Evolutionary conservation across 2,888 invertebrate species (phyloP).

Genomic region (Ischnus inquisitorius): DNA sequence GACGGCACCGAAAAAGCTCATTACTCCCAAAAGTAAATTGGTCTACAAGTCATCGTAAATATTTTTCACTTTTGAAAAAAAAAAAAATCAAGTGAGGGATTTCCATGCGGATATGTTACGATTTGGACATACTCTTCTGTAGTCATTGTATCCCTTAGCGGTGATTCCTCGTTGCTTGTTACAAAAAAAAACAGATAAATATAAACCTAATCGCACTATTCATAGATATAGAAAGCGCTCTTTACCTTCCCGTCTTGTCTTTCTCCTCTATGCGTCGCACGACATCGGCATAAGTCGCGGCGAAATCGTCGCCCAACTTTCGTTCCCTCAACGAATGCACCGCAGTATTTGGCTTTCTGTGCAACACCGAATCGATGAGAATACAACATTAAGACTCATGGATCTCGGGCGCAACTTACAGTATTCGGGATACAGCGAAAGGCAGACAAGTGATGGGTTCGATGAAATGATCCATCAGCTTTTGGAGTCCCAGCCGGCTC

Average conservation of each 20-base stretch:
- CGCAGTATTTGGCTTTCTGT: slow-evolving; percentile 76
- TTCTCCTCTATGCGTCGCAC: slow-evolving; percentile 88
- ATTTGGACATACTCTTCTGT: slow-evolving; percentile 57
- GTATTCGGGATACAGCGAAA: slow-evolving; percentile 80
- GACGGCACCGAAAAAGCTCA: neutral
- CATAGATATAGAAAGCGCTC: neutral
- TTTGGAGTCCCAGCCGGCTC: slow-evolving; percentile 88
- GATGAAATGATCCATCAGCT: slow-evolving; percentile 90
- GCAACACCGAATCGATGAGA: neutral
- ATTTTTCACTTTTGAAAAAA: neutral
- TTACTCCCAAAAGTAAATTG: no score
- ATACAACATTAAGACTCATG: neutral
- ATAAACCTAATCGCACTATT: neutral
- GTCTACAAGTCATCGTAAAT: neutral
- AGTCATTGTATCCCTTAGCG: slow-evolving; percentile 24
- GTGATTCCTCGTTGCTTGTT: slow-evolving; percentile 66
- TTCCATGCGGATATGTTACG: neutral
- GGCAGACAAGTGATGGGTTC: slow-evolving; percentile 86
- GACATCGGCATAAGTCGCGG: slow-evolving; percentile 87
- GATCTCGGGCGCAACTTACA: slow-evolving; percentile 73
- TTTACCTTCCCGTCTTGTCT: slow-evolving; percentile 87
- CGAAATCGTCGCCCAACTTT: slow-evolving; percentile 88
- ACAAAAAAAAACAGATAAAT: slow-evolving; percentile 17
- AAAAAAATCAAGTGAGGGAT: neutral
- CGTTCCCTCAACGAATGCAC: slow-evolving; percentile 89